These are phyloP conservation scores for Campylomormyrus tamandua DNA, from an alignment of 2,113 vertebrate species.

Conservation along the genomic window DNA sequence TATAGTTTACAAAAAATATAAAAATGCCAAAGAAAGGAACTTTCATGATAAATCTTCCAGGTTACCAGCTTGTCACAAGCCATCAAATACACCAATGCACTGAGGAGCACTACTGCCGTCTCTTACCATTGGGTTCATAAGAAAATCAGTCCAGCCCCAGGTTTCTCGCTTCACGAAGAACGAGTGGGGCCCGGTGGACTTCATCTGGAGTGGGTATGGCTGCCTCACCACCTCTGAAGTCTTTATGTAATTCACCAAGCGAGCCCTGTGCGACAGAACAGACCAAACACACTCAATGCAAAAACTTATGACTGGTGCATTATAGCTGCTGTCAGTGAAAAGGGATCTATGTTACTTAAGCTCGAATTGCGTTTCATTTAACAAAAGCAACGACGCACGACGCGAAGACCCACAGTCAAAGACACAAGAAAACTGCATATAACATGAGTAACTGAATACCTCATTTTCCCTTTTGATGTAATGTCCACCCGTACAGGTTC, in stretches of 20 bases:
- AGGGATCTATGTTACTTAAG: neutral
- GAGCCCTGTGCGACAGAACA: slow-evolving; percentile 65
- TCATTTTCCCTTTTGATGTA: slow-evolving; percentile 98
- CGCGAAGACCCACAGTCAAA: neutral
- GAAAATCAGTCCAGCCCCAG: slow-evolving; percentile 98
- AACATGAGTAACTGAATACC: slow-evolving; percentile 55
- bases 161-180: slow-evolving; percentile 97
- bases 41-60: neutral
- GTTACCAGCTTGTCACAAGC: neutral
- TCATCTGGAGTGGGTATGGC: slow-evolving; percentile 88
- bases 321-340: neutral
- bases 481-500: slow-evolving; percentile 94
- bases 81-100: neutral
- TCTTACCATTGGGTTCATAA: slow-evolving; percentile 97
- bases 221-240: slow-evolving; percentile 89
- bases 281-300: neutral
- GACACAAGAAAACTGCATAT: neutral
- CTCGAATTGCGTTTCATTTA: neutral
- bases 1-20: neutral
- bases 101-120: neutral
- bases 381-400: neutral
- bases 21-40: neutral
- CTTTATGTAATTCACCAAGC: slow-evolving; percentile 94
- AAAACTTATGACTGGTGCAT: neutral
- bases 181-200: slow-evolving; percentile 77